These are phyloP conservation scores for Ariolimax columbianus DNA, from an alignment of 2,888 invertebrate species.

Conservation along the genomic window DNA sequence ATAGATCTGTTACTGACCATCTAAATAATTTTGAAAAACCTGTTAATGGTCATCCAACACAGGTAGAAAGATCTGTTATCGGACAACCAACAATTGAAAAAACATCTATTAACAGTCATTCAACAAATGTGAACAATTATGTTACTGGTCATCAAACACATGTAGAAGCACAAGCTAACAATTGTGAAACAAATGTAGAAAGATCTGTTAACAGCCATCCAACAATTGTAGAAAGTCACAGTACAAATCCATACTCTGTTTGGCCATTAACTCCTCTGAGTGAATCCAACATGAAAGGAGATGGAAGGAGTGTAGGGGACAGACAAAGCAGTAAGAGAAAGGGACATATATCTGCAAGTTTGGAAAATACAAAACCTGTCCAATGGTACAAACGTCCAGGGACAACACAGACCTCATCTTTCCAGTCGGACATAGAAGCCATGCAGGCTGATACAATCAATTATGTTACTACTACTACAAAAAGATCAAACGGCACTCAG, in stretches of 20 bases:
- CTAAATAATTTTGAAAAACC: too few species aligned
- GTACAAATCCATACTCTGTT: background rate
- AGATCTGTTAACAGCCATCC: background rate
- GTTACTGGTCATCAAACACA: too few species aligned
- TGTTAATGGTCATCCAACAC: too few species aligned
- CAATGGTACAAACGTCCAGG: constrained; percentile 46
- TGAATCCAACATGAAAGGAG: background rate
- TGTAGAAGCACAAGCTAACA: background rate
- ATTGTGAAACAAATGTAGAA: background rate
- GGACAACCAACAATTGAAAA: too few species aligned
- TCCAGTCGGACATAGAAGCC: constrained; percentile 46
- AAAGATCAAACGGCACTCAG: background rate
- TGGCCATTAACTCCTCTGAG: background rate
- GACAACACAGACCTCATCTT: background rate
- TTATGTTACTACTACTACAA: background rate
- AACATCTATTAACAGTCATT: too few species aligned
- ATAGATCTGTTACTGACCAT: too few species aligned
- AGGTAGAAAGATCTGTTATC: too few species aligned
- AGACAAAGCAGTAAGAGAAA: background rate
- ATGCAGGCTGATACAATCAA: constrained; percentile 25
- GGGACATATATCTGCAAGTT: background rate
- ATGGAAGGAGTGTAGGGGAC: background rate
- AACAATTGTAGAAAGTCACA: background rate
- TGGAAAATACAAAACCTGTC: background rate
- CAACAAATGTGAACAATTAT: too few species aligned